phyloP scores from a whole-genome alignment of 1,140 invertebrate genomes.

The Papilio polyxenes region DNA sequence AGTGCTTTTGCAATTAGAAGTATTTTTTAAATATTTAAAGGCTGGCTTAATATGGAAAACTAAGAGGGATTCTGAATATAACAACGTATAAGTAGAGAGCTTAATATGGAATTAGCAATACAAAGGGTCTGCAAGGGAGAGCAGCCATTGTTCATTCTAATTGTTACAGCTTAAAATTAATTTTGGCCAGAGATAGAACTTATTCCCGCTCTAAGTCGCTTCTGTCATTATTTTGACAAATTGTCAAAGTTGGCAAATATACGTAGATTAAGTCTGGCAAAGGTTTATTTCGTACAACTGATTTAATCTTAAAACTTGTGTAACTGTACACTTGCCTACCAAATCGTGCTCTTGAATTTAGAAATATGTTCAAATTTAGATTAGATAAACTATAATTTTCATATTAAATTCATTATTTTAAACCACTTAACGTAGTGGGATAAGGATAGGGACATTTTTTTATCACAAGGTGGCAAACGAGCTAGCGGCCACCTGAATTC shows the following conservation, averaged over 20 bases:
- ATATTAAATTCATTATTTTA: too few species aligned
- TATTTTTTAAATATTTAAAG: background rate
- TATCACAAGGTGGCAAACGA: too few species aligned
- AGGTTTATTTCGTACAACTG: background rate
- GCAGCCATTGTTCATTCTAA: background rate
- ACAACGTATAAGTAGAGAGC: conserved; percentile 30
- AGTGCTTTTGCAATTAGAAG: background rate
- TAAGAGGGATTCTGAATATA: conserved; percentile 24
- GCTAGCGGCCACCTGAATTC: too few species aligned
- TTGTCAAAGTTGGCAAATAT: conserved; percentile 9
- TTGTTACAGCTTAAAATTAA: conserved; percentile 4
- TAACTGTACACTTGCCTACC: background rate
- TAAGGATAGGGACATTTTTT: too few species aligned
- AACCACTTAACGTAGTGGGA: too few species aligned
- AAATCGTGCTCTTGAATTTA: background rate
- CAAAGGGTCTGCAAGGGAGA: background rate
- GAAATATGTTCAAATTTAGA: background rate
- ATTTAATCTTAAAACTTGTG: background rate
- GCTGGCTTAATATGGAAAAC: background rate
- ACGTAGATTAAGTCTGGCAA: background rate
- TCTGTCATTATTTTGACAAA: background rate
- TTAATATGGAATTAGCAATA: conserved; percentile 41
- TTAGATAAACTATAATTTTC: too few species aligned
- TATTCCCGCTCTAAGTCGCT: background rate
- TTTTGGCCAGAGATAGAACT: background rate